Conservation (phyloP, 2,888 invertebrate genomes). For the Cephus pygmeus region DNA sequence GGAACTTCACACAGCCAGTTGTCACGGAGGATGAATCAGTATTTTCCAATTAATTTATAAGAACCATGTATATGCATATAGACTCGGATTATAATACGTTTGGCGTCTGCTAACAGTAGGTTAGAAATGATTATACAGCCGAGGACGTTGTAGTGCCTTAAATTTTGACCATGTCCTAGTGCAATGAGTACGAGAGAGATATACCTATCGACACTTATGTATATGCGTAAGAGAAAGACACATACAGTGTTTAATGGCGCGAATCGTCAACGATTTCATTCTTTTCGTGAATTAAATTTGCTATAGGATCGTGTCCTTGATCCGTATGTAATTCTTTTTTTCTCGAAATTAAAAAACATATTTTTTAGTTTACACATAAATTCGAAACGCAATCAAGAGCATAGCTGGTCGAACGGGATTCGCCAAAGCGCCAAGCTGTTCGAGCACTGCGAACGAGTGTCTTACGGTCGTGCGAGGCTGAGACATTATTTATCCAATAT, state of each 20-base stretch:
- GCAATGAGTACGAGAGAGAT: not conserved
- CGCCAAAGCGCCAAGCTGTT: not conserved
- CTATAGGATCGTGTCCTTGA: not conserved
- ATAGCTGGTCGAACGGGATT: not conserved
- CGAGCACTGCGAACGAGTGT: not conserved
- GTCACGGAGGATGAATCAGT: not conserved
- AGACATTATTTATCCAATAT: slow-evolving; percentile 47
- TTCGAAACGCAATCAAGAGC: not conserved
- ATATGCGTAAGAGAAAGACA: too few species aligned
- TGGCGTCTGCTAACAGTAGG: not conserved
- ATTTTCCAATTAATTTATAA: not conserved
- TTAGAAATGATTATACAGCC: not conserved
- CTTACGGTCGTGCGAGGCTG: not conserved
- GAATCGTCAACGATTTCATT: too few species aligned
- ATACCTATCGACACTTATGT: too few species aligned
- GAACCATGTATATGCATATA: not conserved
- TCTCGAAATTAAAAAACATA: not conserved
- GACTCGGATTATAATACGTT: not conserved
- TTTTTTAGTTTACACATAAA: not conserved
- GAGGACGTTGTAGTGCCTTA: not conserved
- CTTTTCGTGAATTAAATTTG: not conserved
- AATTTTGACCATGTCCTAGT: not conserved
- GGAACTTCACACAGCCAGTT: slow-evolving; percentile 13
- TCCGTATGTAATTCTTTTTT: not conserved
- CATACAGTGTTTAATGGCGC: too few species aligned